phyloP scores from a whole-genome alignment of 2,888 invertebrate genomes.

The Anorthoa munda region DNA sequence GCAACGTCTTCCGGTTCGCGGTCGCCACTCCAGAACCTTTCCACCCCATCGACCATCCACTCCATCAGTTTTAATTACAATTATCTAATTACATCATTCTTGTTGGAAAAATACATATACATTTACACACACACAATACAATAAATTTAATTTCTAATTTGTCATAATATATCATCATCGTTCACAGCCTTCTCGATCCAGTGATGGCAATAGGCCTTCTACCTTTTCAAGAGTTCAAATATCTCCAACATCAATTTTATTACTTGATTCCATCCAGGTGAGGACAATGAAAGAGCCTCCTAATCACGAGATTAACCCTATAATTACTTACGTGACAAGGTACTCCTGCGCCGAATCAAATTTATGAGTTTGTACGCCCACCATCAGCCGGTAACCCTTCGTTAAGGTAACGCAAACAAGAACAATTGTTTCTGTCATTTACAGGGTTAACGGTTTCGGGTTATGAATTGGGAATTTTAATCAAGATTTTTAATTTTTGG shows the following conservation, averaged over 20 bases:
- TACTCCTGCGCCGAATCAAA: constrained; percentile 56
- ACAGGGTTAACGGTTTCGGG: constrained; percentile 51
- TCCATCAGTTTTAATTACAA: too few species aligned
- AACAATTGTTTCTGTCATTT: constrained; percentile 52
- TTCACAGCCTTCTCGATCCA: too few species aligned
- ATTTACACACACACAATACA: too few species aligned
- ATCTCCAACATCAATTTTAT: constrained; percentile 16
- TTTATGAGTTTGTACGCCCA: constrained; percentile 43
- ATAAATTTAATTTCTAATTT: too few species aligned
- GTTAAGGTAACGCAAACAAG: constrained; percentile 61
- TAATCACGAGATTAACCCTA: constrained; percentile 52
- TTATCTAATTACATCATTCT: too few species aligned
- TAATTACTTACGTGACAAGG: constrained; percentile 57
- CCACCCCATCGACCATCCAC: too few species aligned
- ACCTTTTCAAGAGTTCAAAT: background rate
- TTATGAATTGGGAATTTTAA: constrained; percentile 60
- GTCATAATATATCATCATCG: too few species aligned
- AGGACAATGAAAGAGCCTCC: constrained; percentile 24
- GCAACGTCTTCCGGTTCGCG: too few species aligned
- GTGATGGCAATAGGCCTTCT: too few species aligned
- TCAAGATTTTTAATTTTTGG: constrained; percentile 39
- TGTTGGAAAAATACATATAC: too few species aligned
- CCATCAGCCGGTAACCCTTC: constrained; percentile 56
- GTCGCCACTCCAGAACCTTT: too few species aligned
- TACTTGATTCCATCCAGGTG: constrained; percentile 17